These are phyloP conservation scores for Zaprionus africanus DNA, from an alignment of 1,140 invertebrate species.

Conservation along the genomic window DNA sequence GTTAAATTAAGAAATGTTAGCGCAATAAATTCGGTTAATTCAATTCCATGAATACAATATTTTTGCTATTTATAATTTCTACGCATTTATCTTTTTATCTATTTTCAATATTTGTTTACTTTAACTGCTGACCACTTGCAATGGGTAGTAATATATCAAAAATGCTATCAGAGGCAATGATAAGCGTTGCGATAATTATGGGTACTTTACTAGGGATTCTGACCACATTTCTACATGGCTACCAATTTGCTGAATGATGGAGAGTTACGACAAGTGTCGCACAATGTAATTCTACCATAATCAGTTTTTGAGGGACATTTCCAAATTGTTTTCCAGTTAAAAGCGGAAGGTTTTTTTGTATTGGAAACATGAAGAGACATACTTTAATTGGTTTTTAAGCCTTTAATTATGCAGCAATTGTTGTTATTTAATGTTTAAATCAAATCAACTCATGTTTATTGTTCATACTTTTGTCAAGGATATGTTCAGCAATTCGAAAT, in stretches of 20 bases:
- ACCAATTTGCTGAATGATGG: conserved; percentile 9
- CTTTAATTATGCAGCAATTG: conserved; percentile 1
- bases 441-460: not conserved
- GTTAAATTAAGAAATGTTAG: not conserved
- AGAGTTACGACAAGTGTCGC: not conserved
- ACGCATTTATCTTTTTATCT: not conserved
- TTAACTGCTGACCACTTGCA: conserved; percentile 27
- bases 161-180: conserved; percentile 7
- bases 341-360: not conserved
- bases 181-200: conserved; percentile 21
- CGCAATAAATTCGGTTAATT: not conserved
- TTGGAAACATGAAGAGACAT: not conserved
- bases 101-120: conserved; percentile 4
- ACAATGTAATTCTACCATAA: conserved; percentile 14
- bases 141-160: conserved; percentile 23
- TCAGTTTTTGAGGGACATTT: conserved; percentile 1
- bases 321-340: not conserved
- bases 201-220: conserved; percentile 4
- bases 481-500: not conserved
- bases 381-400: conserved; percentile 42
- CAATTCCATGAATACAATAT: not conserved
- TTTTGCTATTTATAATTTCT: not conserved
- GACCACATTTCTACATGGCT: conserved; percentile 12
- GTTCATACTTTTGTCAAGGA: not conserved
- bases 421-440: not conserved